Percentiles rank a stretch among this genome's conserved stretches.
phyloP scores from a whole-genome alignment of 1,140 invertebrate species.

The roundworm (Caenorhabditis elegans) region DNA sequence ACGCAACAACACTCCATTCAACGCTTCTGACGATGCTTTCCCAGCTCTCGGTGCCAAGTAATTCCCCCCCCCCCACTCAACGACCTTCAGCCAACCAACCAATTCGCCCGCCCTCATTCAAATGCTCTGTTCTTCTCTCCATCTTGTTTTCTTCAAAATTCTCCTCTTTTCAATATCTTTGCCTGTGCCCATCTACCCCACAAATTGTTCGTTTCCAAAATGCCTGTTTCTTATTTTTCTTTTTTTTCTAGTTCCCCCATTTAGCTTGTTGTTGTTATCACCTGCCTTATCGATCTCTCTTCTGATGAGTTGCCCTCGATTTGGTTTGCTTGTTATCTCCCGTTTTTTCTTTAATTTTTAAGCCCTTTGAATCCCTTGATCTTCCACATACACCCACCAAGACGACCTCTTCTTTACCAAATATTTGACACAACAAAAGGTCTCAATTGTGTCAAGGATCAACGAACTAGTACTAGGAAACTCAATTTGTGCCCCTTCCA shows the following conservation, averaged over 20 bases:
- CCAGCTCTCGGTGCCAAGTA: conserved; percentile 45
- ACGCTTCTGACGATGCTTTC: conserved; percentile 37
- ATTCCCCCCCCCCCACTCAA: not conserved
- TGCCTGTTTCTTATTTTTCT: not conserved
- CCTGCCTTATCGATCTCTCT: conserved; percentile 13
- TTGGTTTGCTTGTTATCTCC: not conserved
- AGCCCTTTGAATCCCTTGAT: not conserved
- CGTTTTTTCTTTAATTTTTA: not conserved
- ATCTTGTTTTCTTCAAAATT: conserved; percentile 19
- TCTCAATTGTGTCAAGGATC: not conserved
- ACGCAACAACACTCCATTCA: conserved; percentile 16
- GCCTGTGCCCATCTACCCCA: not conserved
- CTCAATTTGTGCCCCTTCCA: not conserved
- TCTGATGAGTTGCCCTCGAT: conserved; percentile 6
- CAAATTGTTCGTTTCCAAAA: conserved; percentile 24
- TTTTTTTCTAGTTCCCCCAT: not conserved
- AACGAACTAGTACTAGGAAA: not conserved
- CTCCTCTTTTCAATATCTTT: not conserved
- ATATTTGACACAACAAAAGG: not conserved
- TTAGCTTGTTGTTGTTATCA: conserved; percentile 25
- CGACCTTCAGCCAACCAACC: not conserved
- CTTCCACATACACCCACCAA: not conserved
- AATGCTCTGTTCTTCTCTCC: conserved; percentile 21
- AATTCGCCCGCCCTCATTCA: not conserved
- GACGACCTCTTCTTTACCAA: not conserved